Percentiles rank a stretch among this genome's conserved stretches.
Conservation (phyloP, 1,140 invertebrate genomes). For the Monomorium pharaonis region DNA sequence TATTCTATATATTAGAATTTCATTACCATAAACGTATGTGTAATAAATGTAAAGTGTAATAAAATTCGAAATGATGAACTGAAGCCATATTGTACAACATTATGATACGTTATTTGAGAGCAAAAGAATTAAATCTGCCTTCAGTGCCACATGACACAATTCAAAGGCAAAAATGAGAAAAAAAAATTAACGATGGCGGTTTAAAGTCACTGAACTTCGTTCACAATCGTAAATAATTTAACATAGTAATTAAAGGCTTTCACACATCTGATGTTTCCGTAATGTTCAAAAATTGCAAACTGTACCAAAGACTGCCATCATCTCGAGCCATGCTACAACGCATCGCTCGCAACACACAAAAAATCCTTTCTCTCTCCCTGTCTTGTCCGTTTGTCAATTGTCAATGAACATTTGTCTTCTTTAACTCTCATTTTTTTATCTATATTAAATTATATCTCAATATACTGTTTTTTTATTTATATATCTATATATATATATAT, state of each 20-base stretch:
- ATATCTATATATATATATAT: slow-evolving; percentile 78
- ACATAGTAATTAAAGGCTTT: not conserved
- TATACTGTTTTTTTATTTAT: slow-evolving; percentile 79
- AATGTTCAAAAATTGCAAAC: slow-evolving; percentile 38
- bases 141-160: not conserved
- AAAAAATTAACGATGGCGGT: slow-evolving; percentile 26
- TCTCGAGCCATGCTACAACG: slow-evolving; percentile 79
- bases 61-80: not conserved
- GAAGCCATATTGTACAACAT: not conserved
- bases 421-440: slow-evolving; percentile 76
- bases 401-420: slow-evolving; percentile 77
- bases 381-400: slow-evolving; percentile 73
- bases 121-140: slow-evolving; percentile 1
- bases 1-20: not conserved
- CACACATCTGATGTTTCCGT: slow-evolving; percentile 37
- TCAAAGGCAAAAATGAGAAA: slow-evolving; percentile 39
- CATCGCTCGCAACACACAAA: slow-evolving; percentile 73
- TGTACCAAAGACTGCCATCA: slow-evolving; percentile 44
- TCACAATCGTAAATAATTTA: not conserved
- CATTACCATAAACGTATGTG: not conserved
- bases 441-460: slow-evolving; percentile 83
- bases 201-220: not conserved
- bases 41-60: not conserved
- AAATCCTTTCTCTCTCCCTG: slow-evolving; percentile 64
- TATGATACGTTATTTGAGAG: not conserved